phyloP scores from a whole-genome alignment of 2,888 invertebrate genomes.

The Amblyjoppa proteus region DNA sequence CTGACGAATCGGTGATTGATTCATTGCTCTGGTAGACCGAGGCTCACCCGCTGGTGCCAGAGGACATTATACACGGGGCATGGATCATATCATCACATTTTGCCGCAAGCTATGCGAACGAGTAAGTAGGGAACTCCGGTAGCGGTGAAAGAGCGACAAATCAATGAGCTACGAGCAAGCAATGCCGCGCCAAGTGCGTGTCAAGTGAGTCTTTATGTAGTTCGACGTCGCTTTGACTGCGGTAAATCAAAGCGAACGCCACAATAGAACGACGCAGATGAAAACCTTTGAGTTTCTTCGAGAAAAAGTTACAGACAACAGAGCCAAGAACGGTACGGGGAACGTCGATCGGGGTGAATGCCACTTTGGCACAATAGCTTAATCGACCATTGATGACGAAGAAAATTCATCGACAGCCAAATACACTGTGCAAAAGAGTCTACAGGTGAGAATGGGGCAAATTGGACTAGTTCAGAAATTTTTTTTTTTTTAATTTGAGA shows the following conservation, averaged over 20 bases:
- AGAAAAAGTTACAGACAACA: neutral
- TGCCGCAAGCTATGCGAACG: neutral
- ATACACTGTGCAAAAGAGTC: neutral
- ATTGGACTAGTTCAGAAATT: too few species aligned
- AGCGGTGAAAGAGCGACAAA: slow-evolving; percentile 13
- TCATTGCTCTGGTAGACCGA: slow-evolving; percentile 11
- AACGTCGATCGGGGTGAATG: neutral
- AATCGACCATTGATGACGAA: neutral
- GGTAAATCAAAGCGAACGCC: slow-evolving; percentile 1
- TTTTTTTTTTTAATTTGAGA: too few species aligned
- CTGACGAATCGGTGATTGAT: slow-evolving; percentile 45
- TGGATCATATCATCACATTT: neutral
- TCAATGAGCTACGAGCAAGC: slow-evolving; percentile 7
- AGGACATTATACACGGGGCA: neutral
- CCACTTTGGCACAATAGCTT: neutral
- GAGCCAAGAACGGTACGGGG: neutral
- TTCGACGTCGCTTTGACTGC: slow-evolving; percentile 22
- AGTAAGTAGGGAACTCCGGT: neutral
- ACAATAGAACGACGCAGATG: neutral
- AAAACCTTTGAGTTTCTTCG: slow-evolving; percentile 3
- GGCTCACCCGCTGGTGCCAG: neutral
- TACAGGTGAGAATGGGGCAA: neutral
- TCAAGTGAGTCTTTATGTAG: slow-evolving; percentile 29
- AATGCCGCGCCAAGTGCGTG: neutral
- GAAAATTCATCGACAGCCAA: neutral